Evolutionary conservation across 2,113 vertebrate genomes (phyloP).

Genomic region (Centrocercus urophasianus): DNA sequence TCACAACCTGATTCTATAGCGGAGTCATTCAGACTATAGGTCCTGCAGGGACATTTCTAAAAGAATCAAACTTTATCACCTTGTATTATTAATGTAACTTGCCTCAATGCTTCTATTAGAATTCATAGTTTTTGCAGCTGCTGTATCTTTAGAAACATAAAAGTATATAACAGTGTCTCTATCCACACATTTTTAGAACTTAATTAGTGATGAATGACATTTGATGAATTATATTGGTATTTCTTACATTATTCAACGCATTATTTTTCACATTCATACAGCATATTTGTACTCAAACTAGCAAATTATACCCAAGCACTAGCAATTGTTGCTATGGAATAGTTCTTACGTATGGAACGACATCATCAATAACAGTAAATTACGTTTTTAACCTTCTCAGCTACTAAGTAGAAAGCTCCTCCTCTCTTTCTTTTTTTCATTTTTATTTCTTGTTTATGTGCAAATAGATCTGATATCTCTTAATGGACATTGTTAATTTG

Average conservation of each 20-base stretch:
- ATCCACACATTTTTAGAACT: background rate
- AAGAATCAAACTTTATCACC: background rate
- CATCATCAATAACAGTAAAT: background rate
- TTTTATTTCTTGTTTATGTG: background rate
- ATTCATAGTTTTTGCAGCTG: background rate
- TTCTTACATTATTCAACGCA: background rate
- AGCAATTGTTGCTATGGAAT: constrained; percentile 21
- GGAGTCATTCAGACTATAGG: background rate
- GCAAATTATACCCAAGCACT: background rate
- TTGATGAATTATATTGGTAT: background rate
- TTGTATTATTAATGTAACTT: background rate
- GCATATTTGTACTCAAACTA: background rate
- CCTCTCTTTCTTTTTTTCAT: background rate
- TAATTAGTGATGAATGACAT: background rate
- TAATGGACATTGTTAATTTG: constrained; percentile 30
- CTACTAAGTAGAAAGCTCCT: background rate
- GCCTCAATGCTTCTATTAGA: background rate
- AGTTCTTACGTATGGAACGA: background rate
- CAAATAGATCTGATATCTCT: background rate
- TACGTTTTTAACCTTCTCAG: background rate
- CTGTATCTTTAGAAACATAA: background rate
- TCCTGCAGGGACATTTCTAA: background rate
- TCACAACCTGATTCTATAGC: background rate
- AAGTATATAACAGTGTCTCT: background rate
- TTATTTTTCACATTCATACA: background rate